A percentile compares a stretch with the other conserved stretches of the same genome.
phyloP scores from a whole-genome alignment of 2,888 invertebrate genomes.

The Teleogryllus oceanicus region DNA sequence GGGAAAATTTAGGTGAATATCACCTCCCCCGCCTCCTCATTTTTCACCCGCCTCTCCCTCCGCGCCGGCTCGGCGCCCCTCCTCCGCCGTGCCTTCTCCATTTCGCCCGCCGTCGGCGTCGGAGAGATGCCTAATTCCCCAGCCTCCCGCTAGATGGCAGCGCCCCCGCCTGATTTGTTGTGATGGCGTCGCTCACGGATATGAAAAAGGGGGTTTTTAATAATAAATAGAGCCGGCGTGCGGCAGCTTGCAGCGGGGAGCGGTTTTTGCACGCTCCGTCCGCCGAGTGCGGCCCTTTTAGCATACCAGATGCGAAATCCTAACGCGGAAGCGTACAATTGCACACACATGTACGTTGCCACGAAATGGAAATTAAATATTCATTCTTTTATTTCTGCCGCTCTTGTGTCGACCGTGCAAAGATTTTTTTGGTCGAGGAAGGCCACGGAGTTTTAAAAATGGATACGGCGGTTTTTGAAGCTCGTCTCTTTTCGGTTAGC shows the following conservation, averaged over 20 bases:
- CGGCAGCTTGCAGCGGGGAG: not conserved
- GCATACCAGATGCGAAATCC: constrained; percentile 18
- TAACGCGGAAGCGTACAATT: not conserved
- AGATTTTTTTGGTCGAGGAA: not conserved
- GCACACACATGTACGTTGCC: constrained; percentile 2
- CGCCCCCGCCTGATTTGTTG: not conserved
- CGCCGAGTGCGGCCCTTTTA: not conserved
- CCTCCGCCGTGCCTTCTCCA: not conserved
- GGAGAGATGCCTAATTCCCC: constrained; percentile 7
- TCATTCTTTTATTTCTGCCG: not conserved
- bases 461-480: constrained; percentile 7
- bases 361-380: constrained; percentile 18
- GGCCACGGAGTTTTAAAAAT: not conserved
- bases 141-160: not conserved
- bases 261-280: not conserved
- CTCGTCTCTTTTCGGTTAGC: not conserved
- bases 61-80: not conserved
- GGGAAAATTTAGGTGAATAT: constrained; percentile 18
- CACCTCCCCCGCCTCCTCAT: constrained; percentile 6
- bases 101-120: not conserved
- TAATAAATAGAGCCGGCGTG: constrained; percentile 3
- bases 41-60: not conserved
- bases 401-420: not conserved
- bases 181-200: constrained; percentile 12
- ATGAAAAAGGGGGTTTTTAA: constrained; percentile 18